Evolutionary conservation across 2,113 vertebrate genomes (phyloP).

Genomic region (Struthidea cinerea): DNA sequence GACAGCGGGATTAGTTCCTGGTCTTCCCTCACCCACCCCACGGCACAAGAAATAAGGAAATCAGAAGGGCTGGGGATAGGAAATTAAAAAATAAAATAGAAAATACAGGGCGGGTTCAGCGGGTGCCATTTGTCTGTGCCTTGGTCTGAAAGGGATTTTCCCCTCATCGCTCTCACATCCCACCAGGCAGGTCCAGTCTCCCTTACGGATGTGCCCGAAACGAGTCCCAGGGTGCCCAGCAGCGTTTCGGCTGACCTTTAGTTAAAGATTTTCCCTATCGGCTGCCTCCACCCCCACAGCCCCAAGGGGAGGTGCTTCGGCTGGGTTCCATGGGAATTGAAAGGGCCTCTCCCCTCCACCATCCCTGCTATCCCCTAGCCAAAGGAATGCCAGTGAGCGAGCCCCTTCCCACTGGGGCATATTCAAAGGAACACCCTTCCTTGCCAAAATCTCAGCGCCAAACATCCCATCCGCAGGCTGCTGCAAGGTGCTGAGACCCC

Average conservation of each 20-base stretch:
- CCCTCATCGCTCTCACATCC: fast-evolving
- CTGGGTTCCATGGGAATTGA: not conserved
- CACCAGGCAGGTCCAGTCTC: not conserved
- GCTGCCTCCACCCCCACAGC: not conserved
- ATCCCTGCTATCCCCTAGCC: fast-evolving
- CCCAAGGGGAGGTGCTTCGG: not conserved
- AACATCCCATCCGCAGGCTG: not conserved
- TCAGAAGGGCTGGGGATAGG: not conserved
- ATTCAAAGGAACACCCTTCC: not conserved
- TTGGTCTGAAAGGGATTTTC: not conserved
- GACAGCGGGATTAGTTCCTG: fast-evolving
- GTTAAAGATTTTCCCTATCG: fast-evolving
- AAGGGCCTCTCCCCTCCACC: not conserved
- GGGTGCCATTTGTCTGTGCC: not conserved
- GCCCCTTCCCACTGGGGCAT: not conserved
- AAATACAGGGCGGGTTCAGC: not conserved
- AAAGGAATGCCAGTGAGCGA: fast-evolving
- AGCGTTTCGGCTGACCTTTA: not conserved
- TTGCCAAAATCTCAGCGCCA: not conserved
- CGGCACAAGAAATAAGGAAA: not conserved
- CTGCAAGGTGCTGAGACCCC: fast-evolving
- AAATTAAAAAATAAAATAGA: not conserved
- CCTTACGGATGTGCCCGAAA: fast-evolving
- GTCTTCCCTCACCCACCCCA: not conserved
- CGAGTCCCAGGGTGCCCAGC: not conserved